Evolutionary conservation across 2,797 vertebrate genomes (phyloP).

Genomic region (Parauchenoglanis ngamensis): DNA sequence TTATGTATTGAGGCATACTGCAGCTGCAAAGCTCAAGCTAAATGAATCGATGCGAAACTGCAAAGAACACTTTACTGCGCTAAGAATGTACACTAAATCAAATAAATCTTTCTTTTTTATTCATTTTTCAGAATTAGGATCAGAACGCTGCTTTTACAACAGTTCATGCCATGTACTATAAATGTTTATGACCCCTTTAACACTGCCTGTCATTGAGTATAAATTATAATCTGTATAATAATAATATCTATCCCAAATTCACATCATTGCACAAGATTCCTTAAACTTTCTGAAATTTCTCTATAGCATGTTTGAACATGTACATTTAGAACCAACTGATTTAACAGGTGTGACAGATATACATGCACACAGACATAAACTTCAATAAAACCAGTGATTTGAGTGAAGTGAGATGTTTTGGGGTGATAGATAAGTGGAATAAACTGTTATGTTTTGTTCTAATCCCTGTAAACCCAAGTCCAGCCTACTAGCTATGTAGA

Average conservation of each 20-base stretch:
- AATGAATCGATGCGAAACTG: slow-evolving; percentile 20
- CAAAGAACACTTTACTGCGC: slow-evolving; percentile 7
- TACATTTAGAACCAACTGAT: background rate
- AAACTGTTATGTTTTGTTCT: slow-evolving; percentile 68
- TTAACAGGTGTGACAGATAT: background rate
- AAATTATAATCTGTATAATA: background rate
- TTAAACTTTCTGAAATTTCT: background rate
- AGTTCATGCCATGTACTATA: slow-evolving; percentile 16
- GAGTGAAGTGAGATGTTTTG: slow-evolving; percentile 2
- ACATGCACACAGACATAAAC: slow-evolving; percentile 12
- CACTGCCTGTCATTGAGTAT: background rate
- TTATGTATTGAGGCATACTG: background rate
- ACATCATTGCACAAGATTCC: slow-evolving; percentile 2
- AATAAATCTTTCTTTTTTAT: slow-evolving; percentile 21
- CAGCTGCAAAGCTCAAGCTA: slow-evolving; percentile 31
- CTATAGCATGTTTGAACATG: background rate
- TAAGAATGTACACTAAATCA: slow-evolving; percentile 5
- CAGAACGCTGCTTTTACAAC: slow-evolving; percentile 11
- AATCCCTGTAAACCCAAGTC: slow-evolving; percentile 70
- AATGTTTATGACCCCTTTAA: slow-evolving; percentile 25
- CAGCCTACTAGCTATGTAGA: slow-evolving; percentile 68
- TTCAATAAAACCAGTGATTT: background rate
- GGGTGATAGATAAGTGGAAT: slow-evolving; percentile 54
- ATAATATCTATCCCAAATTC: background rate
- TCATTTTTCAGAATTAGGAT: slow-evolving; percentile 18